A percentile compares a stretch with the other conserved stretches of the same genome.
phyloP scores from a whole-genome alignment of 2,797 vertebrate genomes.

The Harpagifer antarcticus region DNA sequence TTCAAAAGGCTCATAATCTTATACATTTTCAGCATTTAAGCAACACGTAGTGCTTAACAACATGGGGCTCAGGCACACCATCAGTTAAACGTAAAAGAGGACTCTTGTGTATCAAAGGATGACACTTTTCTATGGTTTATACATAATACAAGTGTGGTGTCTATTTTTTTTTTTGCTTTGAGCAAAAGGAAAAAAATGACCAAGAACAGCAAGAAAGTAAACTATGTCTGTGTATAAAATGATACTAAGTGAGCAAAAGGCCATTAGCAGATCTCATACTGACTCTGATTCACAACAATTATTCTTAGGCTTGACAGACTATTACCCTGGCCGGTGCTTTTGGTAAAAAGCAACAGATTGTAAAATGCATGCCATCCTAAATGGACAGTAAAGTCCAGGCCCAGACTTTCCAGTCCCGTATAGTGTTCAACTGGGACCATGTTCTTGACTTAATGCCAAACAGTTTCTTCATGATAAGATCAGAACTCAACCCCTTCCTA shows the following conservation, averaged over 20 bases:
- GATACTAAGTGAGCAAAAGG: conserved; percentile 69
- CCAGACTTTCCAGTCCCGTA: conserved; percentile 68
- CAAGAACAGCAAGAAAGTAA: conserved; percentile 63
- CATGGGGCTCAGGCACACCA: conserved; percentile 85
- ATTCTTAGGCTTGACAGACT: conserved; percentile 73
- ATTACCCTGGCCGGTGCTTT: conserved; percentile 76
- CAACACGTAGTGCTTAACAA: conserved; percentile 83
- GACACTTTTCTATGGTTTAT: conserved; percentile 94
- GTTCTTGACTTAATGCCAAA: conserved; percentile 72
- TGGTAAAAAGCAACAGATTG: conserved; percentile 83
- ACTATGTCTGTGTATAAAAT: conserved; percentile 76
- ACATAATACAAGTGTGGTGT: conserved; percentile 94
- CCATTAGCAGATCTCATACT: conserved; percentile 64
- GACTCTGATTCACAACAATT: conserved; percentile 71
- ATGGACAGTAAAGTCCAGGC: conserved; percentile 72
- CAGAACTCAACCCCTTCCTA: conserved; percentile 38
- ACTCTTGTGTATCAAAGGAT: conserved; percentile 87
- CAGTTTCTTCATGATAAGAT: conserved; percentile 66
- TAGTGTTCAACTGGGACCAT: conserved; percentile 73
- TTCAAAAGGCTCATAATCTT: conserved; percentile 81
- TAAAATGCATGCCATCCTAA: conserved; percentile 86
- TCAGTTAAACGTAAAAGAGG: conserved; percentile 84
- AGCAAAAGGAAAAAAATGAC: conserved; percentile 85
- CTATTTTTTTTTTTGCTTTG: conserved; percentile 88
- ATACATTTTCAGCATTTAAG: conserved; percentile 89